Evolutionary conservation across 2,888 invertebrate genomes (phyloP).

Genomic region (Nowickia ferox): DNA sequence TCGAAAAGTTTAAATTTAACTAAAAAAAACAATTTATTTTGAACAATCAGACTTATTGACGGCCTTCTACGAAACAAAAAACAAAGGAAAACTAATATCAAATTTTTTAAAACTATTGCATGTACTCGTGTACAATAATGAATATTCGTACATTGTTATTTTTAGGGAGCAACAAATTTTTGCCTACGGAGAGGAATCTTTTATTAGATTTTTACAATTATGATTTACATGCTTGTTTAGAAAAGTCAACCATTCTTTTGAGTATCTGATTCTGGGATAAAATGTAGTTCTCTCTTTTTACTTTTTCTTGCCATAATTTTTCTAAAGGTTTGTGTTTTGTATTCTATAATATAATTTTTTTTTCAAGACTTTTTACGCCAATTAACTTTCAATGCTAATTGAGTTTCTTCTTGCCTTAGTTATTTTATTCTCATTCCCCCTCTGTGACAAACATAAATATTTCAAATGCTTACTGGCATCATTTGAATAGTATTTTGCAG

Average conservation of each 20-base stretch:
- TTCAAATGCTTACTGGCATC: conserved; percentile 2
- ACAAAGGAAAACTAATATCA: neutral
- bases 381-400: conserved; percentile 74
- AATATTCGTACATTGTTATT: neutral
- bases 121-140: neutral
- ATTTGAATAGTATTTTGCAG: conserved; percentile 25
- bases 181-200: too few relatives aligned
- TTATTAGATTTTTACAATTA: too few relatives aligned
- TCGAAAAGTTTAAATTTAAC: conserved; percentile 7
- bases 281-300: neutral
- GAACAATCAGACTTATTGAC: conserved; percentile 55
- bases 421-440: neutral
- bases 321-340: conserved; percentile 20
- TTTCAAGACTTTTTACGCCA: conserved; percentile 66
- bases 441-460: conserved; percentile 3
- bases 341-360: conserved; percentile 12
- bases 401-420: conserved; percentile 61
- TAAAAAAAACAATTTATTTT: conserved; percentile 32
- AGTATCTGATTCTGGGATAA: neutral
- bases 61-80: conserved; percentile 26
- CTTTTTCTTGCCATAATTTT: conserved; percentile 17
- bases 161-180: too few relatives aligned
- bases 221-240: too few relatives aligned
- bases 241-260: neutral
- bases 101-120: conserved; percentile 44